phyloP scores from a whole-genome alignment of 2,113 vertebrate genomes.

The Cyprinodon brontotheroides region DNA sequence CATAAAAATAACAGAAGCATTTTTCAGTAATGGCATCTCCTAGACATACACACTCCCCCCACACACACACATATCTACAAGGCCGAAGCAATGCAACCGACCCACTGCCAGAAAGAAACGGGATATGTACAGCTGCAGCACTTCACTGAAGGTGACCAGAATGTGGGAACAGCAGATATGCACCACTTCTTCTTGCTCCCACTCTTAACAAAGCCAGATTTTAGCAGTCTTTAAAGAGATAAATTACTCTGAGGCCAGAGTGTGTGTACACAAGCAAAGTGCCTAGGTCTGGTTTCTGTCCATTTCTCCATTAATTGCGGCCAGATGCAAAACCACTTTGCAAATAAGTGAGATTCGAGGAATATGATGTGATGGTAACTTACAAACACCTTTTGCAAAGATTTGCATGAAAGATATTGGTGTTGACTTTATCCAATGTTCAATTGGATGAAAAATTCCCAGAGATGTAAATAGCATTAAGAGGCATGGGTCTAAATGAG shows the following conservation, averaged over 20 bases:
- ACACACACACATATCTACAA: not conserved
- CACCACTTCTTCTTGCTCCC: not conserved
- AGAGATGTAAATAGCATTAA: not conserved
- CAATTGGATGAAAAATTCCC: no score
- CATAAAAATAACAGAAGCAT: not conserved
- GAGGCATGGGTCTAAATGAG: not conserved
- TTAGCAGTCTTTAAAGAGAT: slow-evolving; percentile 4
- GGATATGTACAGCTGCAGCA: slow-evolving; percentile 37
- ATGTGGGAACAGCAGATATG: slow-evolving; percentile 3
- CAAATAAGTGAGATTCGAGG: slow-evolving; percentile 1
- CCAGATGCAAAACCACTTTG: slow-evolving; percentile 2
- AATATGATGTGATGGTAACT: not conserved
- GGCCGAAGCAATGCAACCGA: not conserved
- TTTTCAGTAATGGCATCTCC: slow-evolving; percentile 27
- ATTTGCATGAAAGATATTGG: not conserved
- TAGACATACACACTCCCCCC: not conserved
- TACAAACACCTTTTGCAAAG: not conserved
- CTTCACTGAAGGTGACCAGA: slow-evolving; percentile 41
- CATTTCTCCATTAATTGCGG: not conserved
- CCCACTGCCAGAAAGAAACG: slow-evolving; percentile 25
- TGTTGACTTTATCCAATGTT: no score
- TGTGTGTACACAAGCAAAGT: slow-evolving; percentile 5
- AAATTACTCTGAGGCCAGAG: not conserved
- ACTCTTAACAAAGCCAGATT: slow-evolving; percentile 6
- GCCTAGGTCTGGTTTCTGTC: slow-evolving; percentile 12